These are phyloP conservation scores for Numida meleagris DNA, from an alignment of 2,113 vertebrate genomes.

Conservation along the genomic window DNA sequence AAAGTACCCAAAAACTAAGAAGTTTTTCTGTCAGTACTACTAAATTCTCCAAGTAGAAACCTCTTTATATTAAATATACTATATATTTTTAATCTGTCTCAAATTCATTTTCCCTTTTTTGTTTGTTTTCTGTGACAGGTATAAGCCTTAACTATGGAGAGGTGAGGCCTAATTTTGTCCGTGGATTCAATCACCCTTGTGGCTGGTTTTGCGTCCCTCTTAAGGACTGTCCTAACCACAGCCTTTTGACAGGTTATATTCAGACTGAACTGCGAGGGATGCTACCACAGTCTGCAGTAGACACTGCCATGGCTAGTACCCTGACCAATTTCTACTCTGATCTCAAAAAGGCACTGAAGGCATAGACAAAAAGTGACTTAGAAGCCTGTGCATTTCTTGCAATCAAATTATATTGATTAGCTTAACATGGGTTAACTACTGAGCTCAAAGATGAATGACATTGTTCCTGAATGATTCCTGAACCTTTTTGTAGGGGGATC, in stretches of 20 bases:
- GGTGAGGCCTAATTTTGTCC: slow-evolving; percentile 77
- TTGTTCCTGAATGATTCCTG: background rate
- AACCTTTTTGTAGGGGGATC: background rate
- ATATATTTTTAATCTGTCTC: background rate
- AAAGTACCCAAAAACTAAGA: background rate
- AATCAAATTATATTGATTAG: background rate
- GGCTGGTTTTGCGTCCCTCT: slow-evolving; percentile 88
- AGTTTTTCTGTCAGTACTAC: background rate
- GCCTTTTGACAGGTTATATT: slow-evolving; percentile 86
- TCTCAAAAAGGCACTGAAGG: slow-evolving; percentile 79
- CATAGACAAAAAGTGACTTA: background rate
- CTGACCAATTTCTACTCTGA: slow-evolving; percentile 83
- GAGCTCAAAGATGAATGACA: background rate
- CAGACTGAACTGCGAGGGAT: slow-evolving; percentile 87
- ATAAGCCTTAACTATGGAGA: slow-evolving; percentile 81
- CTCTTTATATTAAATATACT: background rate
- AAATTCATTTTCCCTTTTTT: background rate
- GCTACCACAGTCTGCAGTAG: slow-evolving; percentile 84
- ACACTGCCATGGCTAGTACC: slow-evolving; percentile 85
- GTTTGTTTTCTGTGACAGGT: slow-evolving; percentile 67
- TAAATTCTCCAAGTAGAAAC: background rate
- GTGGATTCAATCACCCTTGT: slow-evolving; percentile 87
- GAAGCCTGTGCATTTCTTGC: rapidly evolving
- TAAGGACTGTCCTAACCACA: slow-evolving; percentile 68
- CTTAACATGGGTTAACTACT: background rate